These are phyloP conservation scores for Limnephilus rhombicus DNA, from an alignment of 2,888 invertebrate genomes.

Conservation along the genomic window DNA sequence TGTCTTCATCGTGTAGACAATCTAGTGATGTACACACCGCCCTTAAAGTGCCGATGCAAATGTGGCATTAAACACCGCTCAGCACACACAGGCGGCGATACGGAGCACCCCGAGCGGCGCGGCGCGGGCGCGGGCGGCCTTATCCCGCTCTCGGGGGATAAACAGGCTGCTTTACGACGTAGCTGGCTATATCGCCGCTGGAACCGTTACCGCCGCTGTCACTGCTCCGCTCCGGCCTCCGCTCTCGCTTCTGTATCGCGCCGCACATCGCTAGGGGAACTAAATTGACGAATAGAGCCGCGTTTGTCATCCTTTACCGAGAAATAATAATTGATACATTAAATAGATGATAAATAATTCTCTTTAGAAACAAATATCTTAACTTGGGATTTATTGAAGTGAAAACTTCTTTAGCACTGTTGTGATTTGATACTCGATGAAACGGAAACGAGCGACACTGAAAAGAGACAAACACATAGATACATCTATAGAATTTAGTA, in stretches of 20 bases:
- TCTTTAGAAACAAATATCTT: too few relatives aligned
- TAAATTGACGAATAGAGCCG: slow-evolving; percentile 30
- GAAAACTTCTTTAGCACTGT: too few relatives aligned
- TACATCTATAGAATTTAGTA: too few relatives aligned
- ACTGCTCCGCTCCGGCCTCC: neutral
- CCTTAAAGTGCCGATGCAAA: slow-evolving; percentile 27
- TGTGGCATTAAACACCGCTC: slow-evolving; percentile 36
- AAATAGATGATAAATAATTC: too few relatives aligned
- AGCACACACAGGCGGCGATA: neutral
- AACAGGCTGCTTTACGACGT: slow-evolving; percentile 44
- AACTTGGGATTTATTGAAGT: too few relatives aligned
- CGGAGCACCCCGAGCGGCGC: neutral
- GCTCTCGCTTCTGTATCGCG: slow-evolving; percentile 15
- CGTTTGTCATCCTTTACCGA: neutral
- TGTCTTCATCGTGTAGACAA: neutral
- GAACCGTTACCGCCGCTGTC: neutral
- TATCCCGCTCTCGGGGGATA: slow-evolving; percentile 28
- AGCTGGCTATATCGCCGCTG: neutral
- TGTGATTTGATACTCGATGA: too few relatives aligned
- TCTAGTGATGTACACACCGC: neutral
- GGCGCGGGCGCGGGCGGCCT: too few relatives aligned
- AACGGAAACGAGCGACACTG: too few relatives aligned
- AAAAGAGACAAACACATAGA: too few relatives aligned
- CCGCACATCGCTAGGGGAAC: slow-evolving; percentile 32
- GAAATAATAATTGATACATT: too few relatives aligned